Base-by-base conservation (phyloP, 2,113 vertebrate genomes). In the Salvelinus fontinalis region DNA sequence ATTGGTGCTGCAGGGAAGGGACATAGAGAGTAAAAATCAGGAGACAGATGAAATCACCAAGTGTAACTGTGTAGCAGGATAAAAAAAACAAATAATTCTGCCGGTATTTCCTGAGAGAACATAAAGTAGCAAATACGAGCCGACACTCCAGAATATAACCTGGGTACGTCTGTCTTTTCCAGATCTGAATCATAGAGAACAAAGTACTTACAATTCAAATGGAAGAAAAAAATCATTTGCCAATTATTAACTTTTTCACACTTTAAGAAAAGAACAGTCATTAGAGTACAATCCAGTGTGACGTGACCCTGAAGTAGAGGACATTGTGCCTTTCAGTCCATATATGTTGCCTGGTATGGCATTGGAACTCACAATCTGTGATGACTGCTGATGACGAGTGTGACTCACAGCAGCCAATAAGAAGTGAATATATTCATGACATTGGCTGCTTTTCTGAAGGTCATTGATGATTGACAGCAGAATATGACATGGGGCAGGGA, bases 371-470 rank as follows among this genome's bases (percentile, higher is more conserved):
- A 54, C 49, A 54, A 54, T 54, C 29, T 26, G 65, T 67, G 26
- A 29, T 31, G 24, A 29, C n/a, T 5, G 24, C 13, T 67, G 4
- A 29, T 67, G 27, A 67, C 6, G 29, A 14, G 27, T 29, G 16
- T 67, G 65, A 67, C 65, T 67, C 65, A 67, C 65, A 31, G 65
- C 5, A 67, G 65, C 26, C 65, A 67, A 31, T 67, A 24, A 67
- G 29, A 29, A 29, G 65, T 13, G 65, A 31, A 13, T 67, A 18
- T 67, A 67, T 67, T 67, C 65, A 67, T 75, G 54, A 71, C 51
- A 39, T 77, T 57, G 64, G n/a, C 62, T 66, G 22, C 44, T 75
- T 75, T n/a, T 60, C 29, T 27, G 26, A 44, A 54, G 70, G 57
- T 59, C 49, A 44, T 14, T 76, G 13, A 12, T 67, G 65, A 67